Evolutionary conservation across 2,797 vertebrate species (phyloP), one percentile per base, ranked within the genome.

Genomic region (Tolypeutes matacus): DNA sequence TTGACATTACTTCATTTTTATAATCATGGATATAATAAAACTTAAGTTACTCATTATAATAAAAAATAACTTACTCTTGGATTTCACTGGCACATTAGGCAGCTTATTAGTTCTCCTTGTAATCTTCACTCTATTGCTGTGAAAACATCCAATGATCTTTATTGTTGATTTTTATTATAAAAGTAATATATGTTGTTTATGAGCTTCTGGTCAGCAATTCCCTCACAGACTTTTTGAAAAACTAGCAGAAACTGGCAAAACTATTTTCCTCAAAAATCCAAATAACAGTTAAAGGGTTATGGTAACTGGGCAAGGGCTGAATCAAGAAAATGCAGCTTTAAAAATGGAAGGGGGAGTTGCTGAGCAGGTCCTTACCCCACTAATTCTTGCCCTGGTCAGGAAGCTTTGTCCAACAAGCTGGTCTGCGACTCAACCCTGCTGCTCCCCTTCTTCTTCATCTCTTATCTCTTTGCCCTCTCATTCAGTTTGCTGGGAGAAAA

Each of bases 31-130:
- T 64, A 65, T 86, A 81, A 85, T 39, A 75, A n/a, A 89, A 75
- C 39, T 86, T n/a, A 91, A 64, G 51, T 60, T 46, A 58, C 31
- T 42, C 36, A 51, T 81, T 83, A 93, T 36, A 13, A 80, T 60
- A 60, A 91, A 84, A 96, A 91, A 53, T 53, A 80, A 60, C 23
- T n/a, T 49, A 86, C 23, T 83, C 29, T 91, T 86, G 39, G 70
- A 78, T 91, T 83, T 91, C 27, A 78, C 76, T n/a, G 69, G 72
- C 56, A 89, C 8, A 82, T 69, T 72, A 34, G 31, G 23, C 65
- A 73, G n/a, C 73, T 58, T 82, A 77, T 62, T 80, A 70, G 46
- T 72, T 94, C 39, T 82, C 39, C 18, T 75, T 78, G 49, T 7
- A 95, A 82, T 60, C 46, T 70, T 69, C 15, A 20, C 27, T 25